Evolutionary conservation across 2,797 vertebrate genomes (phyloP).

Genomic region (Notolabrus celidotus): DNA sequence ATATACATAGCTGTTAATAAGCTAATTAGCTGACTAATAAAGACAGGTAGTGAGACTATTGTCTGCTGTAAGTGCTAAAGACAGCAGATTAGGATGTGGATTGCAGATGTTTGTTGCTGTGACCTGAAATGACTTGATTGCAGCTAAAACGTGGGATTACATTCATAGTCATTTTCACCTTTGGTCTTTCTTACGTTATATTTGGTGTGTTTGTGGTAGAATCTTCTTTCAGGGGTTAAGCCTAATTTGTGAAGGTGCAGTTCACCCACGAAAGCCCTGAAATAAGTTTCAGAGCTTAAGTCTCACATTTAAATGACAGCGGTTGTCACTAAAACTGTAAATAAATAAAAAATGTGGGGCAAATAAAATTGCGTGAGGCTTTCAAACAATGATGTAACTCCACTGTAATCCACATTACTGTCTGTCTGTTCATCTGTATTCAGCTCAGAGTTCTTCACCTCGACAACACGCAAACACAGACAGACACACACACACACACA

Average conservation of each 20-base stretch:
- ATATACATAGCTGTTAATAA: no score
- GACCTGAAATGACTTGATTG: not conserved
- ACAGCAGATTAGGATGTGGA: no score
- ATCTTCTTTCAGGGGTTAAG: not conserved
- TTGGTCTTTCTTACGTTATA: not conserved
- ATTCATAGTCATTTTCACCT: not conserved
- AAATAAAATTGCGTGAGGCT: constrained; percentile 27
- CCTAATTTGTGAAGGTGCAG: not conserved
- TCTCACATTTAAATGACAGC: constrained; percentile 25
- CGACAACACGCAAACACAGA: not conserved
- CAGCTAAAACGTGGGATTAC: not conserved
- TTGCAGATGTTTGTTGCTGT: no score
- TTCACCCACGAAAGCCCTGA: not conserved
- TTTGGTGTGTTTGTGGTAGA: not conserved
- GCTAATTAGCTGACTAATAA: no score
- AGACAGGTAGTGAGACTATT: no score
- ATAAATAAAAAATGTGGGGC: constrained; percentile 13
- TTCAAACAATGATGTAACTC: constrained; percentile 65
- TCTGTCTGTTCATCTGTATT: constrained; percentile 19
- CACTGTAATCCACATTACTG: constrained; percentile 52
- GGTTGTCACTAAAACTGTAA: constrained; percentile 7
- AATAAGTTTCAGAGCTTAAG: constrained; percentile 6
- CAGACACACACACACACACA: not conserved
- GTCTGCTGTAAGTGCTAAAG: no score
- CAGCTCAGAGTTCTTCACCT: not conserved